Evolutionary conservation across 2,888 invertebrate genomes (phyloP), one percentile per base, ranked within the genome.

Genomic region (Tenthredo amoena): DNA sequence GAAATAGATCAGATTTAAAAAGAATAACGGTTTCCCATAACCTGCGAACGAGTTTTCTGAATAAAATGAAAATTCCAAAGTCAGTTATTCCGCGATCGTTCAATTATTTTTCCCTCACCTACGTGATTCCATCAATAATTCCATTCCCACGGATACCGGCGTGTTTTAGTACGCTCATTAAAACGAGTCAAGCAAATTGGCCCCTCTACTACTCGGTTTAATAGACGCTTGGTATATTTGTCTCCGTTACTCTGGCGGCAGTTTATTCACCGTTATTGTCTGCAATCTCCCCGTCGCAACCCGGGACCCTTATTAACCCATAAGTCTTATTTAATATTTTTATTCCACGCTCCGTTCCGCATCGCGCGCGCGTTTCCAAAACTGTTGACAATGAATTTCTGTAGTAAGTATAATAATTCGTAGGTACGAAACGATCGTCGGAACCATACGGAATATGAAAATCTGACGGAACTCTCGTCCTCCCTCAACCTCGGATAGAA

Each of bases 161-260:
- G 15, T 50, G 50, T 50, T 47, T 50, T 50, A 77, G 47, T 50
- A 15, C 6, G 50, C n/a, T 47, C 47, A 77, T 77, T 74, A 40
- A 74, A 43, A 31, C 72, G n/a, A 74, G 72, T 43, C 26, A 84
- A 84, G 68, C 71, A 84, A 71, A 84, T 84, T 84, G 84, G 71
- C 47, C 68, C 37, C 65, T n/a, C n/a, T n/a, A n/a, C n/a, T n/a
- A n/a, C n/a, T 68, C 58, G 37, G 55, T 83, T 83, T 83, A 83
- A 83, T 83, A 71, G 71, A 40, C 43, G 84, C 55, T 84, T 55
- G 84, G 74, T 74, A 34, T 74, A 84, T 84, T 74, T 47, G 72
- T 84, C 74, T 84, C 55, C 55, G 74, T 84, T 74, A 84, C 21
- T 31, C 58, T 84, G 84, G 50, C 72, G 37, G 84, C 74, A 84